Percentiles rank a stretch among this genome's conserved stretches.
Conservation (phyloP, 2,888 invertebrate genomes). For the Dicycla oo region DNA sequence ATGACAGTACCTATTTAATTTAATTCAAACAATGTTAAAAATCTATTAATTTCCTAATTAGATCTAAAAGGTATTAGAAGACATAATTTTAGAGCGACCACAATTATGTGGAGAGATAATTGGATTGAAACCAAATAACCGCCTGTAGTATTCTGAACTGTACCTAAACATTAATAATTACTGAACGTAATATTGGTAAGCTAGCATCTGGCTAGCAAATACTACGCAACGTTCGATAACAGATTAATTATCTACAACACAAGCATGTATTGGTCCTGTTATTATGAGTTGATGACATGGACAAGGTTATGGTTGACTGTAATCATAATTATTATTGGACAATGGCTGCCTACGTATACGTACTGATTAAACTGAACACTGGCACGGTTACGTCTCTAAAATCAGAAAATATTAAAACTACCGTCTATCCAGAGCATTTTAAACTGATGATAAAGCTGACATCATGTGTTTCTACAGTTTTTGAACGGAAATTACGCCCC, state of each 20-base stretch:
- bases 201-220: neutral
- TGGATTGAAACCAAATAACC: constrained; percentile 15
- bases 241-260: neutral
- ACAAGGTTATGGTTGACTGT: neutral
- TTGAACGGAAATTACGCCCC: constrained; percentile 14
- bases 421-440: neutral
- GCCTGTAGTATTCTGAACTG: neutral
- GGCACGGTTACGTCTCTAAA: neutral
- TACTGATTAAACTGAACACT: neutral
- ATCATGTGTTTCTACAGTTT: constrained; percentile 2
- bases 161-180: constrained; percentile 25
- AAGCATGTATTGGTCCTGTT: neutral
- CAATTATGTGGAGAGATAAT: constrained; percentile 13
- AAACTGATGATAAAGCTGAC: neutral
- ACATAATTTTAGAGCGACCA: constrained; percentile 6
- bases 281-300: neutral
- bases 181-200: constrained; percentile 11
- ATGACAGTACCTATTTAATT: neutral
- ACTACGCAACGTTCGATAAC: neutral
- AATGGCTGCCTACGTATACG: neutral
- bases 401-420: neutral
- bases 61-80: constrained; percentile 4
- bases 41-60: neutral
- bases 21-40: neutral
- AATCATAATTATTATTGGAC: neutral